Base-by-base conservation (phyloP, 2,113 vertebrate species). In the Orycteropus afer region DNA sequence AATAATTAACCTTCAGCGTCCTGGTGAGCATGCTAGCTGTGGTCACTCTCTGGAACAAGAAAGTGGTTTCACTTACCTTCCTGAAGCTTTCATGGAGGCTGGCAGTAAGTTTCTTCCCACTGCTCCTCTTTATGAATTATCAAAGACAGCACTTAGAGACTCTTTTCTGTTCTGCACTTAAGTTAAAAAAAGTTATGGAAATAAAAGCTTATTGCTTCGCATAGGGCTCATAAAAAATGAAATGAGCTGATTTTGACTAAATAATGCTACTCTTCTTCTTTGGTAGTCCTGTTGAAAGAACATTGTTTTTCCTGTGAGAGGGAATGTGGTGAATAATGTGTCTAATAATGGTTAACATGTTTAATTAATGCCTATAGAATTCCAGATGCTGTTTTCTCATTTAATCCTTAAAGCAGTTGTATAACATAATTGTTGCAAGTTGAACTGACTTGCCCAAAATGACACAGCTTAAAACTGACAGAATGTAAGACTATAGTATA, bases 1-100 rank as follows among this genome's bases (percentile, higher is more conserved):
- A 1, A 63, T 99, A 82, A 99, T 99, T 97, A 99, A 99, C 98
- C 99, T 99, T 79, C 99, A 99, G 98, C 99, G 99, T 76, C 99
- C 99, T 8, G 99, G 99, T 84, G 99, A 99, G 98, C 99, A 99
- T 0, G 99, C 99, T 23, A 99, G 99, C 99, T 99, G 99, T 92
- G 99, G 99, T 93, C 99, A 98, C 95, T 98, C 99, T 0, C 98
- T 99, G 97, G 99, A 99, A 96, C 99, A 98, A 86, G 99, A 99
- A 92, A 99, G 99, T 0, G 99, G 99, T 61, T 99, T 99, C 98
- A 99, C 99, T 0, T 99, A 99, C 97, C 98, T 98, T 95, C 99
- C 99, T 12, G 99, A 99, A 97, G 98, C 97, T 57, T 99, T 99
- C 97, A 99, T 99, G 99, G 99, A 99, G 95, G 99, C 99, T 93